Evolutionary conservation across 2,888 invertebrate species (phyloP), one percentile per base, ranked within the genome.

Genomic region (Epirrhoe tristata): DNA sequence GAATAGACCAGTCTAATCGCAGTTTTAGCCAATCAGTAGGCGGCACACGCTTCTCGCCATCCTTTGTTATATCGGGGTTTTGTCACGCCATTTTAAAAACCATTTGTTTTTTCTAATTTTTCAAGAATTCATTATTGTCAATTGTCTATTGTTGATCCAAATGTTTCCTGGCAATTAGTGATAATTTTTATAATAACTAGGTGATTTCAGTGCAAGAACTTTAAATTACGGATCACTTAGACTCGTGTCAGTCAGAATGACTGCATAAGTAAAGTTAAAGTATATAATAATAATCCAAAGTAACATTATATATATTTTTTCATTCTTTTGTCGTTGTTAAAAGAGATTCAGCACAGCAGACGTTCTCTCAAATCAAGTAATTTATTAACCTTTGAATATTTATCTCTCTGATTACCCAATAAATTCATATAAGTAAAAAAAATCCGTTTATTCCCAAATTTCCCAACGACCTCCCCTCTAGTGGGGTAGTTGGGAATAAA

Each of bases 1-100:
- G 81, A 86, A 88, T 85, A 86, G 89, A 86, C 86, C 85, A 86
- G 86, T 90, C 90, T 88, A 90, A 90, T 91, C 89, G 87, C 74
- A 85, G 84, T 89, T 90, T 90, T 88, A 91, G 79, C 93, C 91
- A 91, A 92, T 93, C 93, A 89, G 87, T 85, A 91, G 82, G 82
- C 90, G 48, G 78, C 77, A 76, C 89, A 85, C 85, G 86, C 77
- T 78, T 75, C 65, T 58, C 69, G 79, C 81, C 77, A 83, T 85
- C 87, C 88, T 90, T 91, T 90, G 90, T 90, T 86, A 57, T 53
- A 82, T 77, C 79, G 71, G 72, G 71, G 77, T 79, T 72, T 79
- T 81, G 81, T 81, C 80, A 84, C 79, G 86, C 83, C 71, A 85
- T 85, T 88, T 86, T 80, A 77, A 75, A 68, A 77, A 78, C 78